These are phyloP conservation scores for Micrasema longulum DNA, from an alignment of 1,140 invertebrate species.

Conservation along the genomic window DNA sequence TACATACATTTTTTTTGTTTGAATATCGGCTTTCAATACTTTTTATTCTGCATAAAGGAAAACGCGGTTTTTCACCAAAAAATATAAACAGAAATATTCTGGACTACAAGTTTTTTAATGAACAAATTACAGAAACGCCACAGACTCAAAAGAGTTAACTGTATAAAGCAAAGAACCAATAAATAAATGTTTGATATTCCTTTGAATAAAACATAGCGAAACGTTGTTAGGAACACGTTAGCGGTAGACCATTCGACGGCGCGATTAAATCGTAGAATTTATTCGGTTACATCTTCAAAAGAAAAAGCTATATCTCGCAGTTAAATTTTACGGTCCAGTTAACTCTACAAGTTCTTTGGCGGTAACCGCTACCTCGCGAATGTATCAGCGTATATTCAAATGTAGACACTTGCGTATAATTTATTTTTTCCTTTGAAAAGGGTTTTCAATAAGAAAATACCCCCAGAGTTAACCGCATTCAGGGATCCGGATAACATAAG, in stretches of 20 bases:
- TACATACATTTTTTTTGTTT: no score
- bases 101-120: no score
- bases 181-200: no score
- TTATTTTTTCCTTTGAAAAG: conserved; percentile 48
- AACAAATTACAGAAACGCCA: no score
- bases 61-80: no score
- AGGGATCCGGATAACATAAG: conserved; percentile 31
- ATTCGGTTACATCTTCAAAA: conserved; percentile 21
- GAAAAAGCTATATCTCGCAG: conserved; percentile 19
- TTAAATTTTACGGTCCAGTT: conserved; percentile 37
- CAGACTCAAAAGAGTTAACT: no score
- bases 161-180: no score
- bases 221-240: neutral
- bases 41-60: no score
- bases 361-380: conserved; percentile 14
- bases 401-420: conserved; percentile 33
- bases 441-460: conserved; percentile 47
- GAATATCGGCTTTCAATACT: no score
- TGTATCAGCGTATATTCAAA: conserved; percentile 31
- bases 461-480: conserved; percentile 33
- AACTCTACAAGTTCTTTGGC: conserved; percentile 32
- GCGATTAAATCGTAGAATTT: conserved; percentile 37
- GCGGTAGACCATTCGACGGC: neutral
- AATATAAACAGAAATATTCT: no score
- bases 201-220: neutral